These are phyloP conservation scores for Amphimallon solstitiale DNA, from an alignment of 2,888 invertebrate genomes.

Conservation along the genomic window DNA sequence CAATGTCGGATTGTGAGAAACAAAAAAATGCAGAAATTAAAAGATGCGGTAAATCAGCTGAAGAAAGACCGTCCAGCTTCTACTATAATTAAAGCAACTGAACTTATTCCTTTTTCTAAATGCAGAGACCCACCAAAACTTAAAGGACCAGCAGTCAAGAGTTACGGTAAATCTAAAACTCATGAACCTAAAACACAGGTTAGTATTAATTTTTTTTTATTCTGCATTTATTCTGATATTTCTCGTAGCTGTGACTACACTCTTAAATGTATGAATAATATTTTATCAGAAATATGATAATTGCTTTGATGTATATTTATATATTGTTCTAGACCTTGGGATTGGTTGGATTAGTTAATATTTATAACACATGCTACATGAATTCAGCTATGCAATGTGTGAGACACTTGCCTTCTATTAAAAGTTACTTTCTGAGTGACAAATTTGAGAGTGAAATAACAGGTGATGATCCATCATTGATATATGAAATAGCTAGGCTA, in stretches of 20 bases:
- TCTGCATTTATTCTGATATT: background rate
- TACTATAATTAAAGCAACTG: background rate
- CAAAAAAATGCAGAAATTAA: conserved; percentile 29
- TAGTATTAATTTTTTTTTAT: too few species aligned
- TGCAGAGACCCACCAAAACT: background rate
- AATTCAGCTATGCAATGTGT: conserved; percentile 94
- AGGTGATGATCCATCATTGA: conserved; percentile 15
- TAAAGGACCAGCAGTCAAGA: conserved; percentile 16
- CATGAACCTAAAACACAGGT: background rate
- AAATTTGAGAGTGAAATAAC: conserved; percentile 64
- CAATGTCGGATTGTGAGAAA: conserved; percentile 21
- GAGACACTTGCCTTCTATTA: conserved; percentile 81
- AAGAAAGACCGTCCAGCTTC: background rate
- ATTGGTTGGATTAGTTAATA: conserved; percentile 87
- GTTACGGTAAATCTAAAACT: conserved; percentile 32
- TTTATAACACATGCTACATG: conserved; percentile 98
- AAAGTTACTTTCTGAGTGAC: conserved; percentile 80
- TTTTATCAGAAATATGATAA: too few species aligned
- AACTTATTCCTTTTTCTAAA: background rate
- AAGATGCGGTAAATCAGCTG: background rate
- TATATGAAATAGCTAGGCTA: conserved; percentile 30
- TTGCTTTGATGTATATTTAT: background rate
- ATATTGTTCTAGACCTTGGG: conserved; percentile 62
- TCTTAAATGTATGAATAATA: too few species aligned
- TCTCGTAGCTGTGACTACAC: too few species aligned